These are phyloP conservation scores for Cololabis saira DNA, from an alignment of 2,113 vertebrate genomes.

Conservation along the genomic window DNA sequence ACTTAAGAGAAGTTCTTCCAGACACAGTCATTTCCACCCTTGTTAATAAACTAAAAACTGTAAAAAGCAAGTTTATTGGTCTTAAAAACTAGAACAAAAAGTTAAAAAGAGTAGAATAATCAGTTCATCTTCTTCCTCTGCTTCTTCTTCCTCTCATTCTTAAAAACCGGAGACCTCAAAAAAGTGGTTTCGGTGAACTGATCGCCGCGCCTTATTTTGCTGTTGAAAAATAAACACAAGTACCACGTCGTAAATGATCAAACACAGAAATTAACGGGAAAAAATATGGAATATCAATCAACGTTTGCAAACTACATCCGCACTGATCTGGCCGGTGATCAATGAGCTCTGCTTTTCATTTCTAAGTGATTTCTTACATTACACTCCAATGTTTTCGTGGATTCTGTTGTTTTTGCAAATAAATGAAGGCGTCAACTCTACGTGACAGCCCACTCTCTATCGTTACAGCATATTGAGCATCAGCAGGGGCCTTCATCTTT, in stretches of 20 bases:
- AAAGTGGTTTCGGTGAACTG: slow-evolving; percentile 72
- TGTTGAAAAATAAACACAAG: slow-evolving; percentile 33
- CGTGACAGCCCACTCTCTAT: no score
- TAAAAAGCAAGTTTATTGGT: slow-evolving; percentile 4
- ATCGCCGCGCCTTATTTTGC: slow-evolving; percentile 83
- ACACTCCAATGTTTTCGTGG: no score
- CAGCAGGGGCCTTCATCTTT: no score
- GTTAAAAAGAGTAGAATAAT: background rate
- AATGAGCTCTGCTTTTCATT: no score
- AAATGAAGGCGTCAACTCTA: no score
- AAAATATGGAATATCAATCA: no score
- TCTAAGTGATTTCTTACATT: no score
- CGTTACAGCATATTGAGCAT: no score
- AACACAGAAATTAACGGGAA: background rate
- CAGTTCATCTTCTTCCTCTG: slow-evolving; percentile 18
- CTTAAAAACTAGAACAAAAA: slow-evolving; percentile 1
- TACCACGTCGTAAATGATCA: no score
- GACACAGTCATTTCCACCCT: background rate
- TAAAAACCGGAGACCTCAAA: slow-evolving; percentile 73
- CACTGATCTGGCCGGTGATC: no score
- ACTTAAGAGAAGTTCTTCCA: background rate
- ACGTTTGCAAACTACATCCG: no score
- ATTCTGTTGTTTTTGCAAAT: no score
- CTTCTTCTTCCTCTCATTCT: slow-evolving; percentile 57
- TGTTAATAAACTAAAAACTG: background rate